Evolutionary conservation across 2,888 invertebrate species (phyloP).

Genomic region (Melanophora roralis): DNA sequence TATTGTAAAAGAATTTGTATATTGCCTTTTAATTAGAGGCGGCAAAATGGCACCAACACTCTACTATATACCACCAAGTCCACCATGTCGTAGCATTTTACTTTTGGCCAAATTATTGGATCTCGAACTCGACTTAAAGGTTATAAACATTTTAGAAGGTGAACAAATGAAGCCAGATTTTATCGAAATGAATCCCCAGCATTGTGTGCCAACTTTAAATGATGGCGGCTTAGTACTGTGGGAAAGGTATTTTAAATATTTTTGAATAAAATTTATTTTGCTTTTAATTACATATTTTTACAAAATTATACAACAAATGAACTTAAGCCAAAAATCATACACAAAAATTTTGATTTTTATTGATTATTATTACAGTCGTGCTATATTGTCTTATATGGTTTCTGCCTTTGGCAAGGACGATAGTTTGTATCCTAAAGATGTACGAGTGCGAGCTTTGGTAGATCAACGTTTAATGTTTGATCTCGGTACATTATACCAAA

Average conservation of each 20-base stretch:
- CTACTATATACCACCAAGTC: slow-evolving; percentile 80
- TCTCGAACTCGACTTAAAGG: slow-evolving; percentile 80
- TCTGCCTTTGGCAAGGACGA: slow-evolving; percentile 81
- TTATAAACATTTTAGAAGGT: slow-evolving; percentile 79
- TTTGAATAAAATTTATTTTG: not conserved
- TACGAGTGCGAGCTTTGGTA: slow-evolving; percentile 80
- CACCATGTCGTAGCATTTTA: slow-evolving; percentile 80
- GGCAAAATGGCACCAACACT: slow-evolving; percentile 77
- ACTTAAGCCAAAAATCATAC: too few species aligned
- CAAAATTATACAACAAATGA: too few species aligned
- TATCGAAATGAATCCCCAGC: slow-evolving; percentile 79
- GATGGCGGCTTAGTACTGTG: slow-evolving; percentile 80
- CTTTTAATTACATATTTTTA: too few species aligned
- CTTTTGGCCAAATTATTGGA: slow-evolving; percentile 80
- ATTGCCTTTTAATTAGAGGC: slow-evolving; percentile 76
- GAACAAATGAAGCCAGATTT: slow-evolving; percentile 82
- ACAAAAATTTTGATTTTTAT: not conserved
- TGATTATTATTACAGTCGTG: slow-evolving; percentile 69
- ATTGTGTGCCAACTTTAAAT: slow-evolving; percentile 80
- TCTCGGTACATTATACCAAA: slow-evolving; percentile 79
- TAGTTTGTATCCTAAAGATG: slow-evolving; percentile 80
- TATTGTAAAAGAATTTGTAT: slow-evolving; percentile 77
- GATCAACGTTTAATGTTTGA: slow-evolving; percentile 81
- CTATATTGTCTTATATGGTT: slow-evolving; percentile 81
- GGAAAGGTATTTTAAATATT: slow-evolving; percentile 74